Evolutionary conservation across 2,113 vertebrate genomes (phyloP).

Genomic region (Chamaea fasciata): DNA sequence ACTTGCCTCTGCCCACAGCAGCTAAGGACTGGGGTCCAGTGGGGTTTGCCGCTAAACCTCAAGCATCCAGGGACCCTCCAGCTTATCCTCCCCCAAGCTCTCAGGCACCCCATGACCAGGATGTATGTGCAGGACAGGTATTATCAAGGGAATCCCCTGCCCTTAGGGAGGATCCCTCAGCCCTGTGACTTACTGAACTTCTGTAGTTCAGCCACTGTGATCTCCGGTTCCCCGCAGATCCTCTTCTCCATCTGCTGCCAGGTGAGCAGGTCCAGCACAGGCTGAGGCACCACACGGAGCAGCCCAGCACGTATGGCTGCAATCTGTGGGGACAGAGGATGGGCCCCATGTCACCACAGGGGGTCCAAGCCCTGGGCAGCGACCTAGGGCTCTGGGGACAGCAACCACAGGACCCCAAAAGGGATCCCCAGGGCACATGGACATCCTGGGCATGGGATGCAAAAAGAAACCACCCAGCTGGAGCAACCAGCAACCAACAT

Average conservation of each 20-base stretch:
- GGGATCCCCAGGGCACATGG: rapidly evolving
- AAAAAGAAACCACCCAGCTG: background rate
- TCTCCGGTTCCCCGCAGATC: constrained; percentile 89
- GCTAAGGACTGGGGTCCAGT: background rate
- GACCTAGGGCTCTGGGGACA: background rate
- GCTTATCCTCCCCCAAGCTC: background rate
- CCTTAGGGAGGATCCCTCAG: background rate
- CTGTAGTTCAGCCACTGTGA: constrained; percentile 85
- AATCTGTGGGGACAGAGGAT: constrained; percentile 66
- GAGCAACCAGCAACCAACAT: rapidly evolving
- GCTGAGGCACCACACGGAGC: constrained; percentile 90
- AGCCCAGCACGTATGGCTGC: constrained; percentile 88
- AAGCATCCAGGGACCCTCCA: background rate
- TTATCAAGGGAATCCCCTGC: background rate
- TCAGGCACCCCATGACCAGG: background rate
- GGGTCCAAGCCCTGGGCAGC: background rate
- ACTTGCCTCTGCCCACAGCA: rapidly evolving
- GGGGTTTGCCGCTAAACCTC: background rate
- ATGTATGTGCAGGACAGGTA: rapidly evolving
- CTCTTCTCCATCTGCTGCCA: constrained; percentile 96
- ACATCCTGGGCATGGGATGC: background rate
- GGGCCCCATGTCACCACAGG: rapidly evolving
- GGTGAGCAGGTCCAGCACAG: constrained; percentile 90
- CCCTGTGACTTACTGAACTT: constrained; percentile 73
- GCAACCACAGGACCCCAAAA: background rate